These are phyloP conservation scores for Neogobius melanostomus DNA, from an alignment of 2,113 vertebrate genomes.

Conservation along the genomic window DNA sequence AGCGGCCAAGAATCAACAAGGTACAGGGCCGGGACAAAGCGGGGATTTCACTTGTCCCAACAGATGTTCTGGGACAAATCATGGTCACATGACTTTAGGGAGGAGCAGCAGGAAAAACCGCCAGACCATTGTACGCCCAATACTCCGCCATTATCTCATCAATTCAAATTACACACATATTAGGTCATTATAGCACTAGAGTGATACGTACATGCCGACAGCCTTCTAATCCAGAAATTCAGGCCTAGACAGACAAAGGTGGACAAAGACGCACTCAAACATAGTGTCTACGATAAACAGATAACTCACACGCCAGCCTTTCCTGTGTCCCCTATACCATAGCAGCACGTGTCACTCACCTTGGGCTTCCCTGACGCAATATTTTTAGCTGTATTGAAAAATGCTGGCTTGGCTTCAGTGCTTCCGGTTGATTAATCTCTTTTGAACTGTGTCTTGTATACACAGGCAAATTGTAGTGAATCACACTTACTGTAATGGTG, in stretches of 20 bases:
- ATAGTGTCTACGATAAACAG: too few species aligned
- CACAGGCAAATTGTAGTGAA: slow-evolving; percentile 13
- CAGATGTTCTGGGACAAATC: slow-evolving; percentile 44
- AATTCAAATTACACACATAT: not conserved
- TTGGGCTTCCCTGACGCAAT: not conserved
- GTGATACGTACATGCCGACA: too few species aligned
- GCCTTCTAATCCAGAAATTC: too few species aligned
- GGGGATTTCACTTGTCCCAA: slow-evolving; percentile 68
- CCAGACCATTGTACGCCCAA: not conserved
- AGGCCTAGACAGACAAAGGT: too few species aligned
- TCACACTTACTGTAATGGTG: slow-evolving; percentile 8
- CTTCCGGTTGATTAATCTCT: slow-evolving; percentile 2
- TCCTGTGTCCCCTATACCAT: not conserved
- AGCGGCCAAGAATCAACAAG: slow-evolving; percentile 62
- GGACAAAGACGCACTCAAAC: too few species aligned
- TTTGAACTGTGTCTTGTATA: not conserved
- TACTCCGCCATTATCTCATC: not conserved
- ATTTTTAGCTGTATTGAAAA: slow-evolving; percentile 3
- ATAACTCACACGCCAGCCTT: too few species aligned
- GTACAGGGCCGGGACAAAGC: slow-evolving; percentile 53
- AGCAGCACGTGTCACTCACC: not conserved
- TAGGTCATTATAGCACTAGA: not conserved
- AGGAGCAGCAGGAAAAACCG: not conserved
- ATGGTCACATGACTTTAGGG: slow-evolving; percentile 32
- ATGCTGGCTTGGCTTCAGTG: not conserved